A percentile compares a stretch with the other conserved stretches of the same genome.
Evolutionary conservation across 2,113 vertebrate genomes (phyloP).

Genomic region (Apteryx mantelli): DNA sequence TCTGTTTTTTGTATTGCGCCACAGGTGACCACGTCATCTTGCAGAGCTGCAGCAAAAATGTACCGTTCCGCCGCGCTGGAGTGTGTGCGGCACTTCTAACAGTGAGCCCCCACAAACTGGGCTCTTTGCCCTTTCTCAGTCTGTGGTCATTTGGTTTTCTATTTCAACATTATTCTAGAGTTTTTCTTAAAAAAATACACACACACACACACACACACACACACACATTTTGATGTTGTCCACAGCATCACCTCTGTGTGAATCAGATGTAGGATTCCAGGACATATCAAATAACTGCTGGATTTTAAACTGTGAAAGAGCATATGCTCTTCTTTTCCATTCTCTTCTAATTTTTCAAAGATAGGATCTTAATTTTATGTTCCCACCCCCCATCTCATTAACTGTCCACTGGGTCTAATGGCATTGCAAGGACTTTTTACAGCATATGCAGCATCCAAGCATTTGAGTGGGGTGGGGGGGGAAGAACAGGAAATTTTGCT

Average conservation of each 20-base stretch:
- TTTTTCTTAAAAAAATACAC: neutral
- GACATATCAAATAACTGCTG: neutral
- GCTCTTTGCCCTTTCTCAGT: neutral
- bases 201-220: too few relatives aligned
- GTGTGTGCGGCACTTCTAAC: neutral
- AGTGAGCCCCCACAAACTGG: neutral
- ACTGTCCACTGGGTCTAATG: neutral
- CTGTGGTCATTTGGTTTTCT: neutral
- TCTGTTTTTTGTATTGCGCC: neutral
- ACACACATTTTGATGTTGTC: neutral
- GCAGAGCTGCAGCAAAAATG: neutral
- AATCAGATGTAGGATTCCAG: neutral
- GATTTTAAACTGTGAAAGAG: neutral
- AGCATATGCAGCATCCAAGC: neutral
- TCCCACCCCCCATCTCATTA: neutral
- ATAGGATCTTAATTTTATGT: neutral
- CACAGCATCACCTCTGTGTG: neutral
- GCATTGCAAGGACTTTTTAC: neutral
- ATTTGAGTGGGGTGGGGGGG: neutral
- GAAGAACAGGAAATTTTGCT: neutral
- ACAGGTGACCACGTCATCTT: neutral
- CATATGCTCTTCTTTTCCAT: neutral
- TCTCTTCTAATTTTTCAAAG: neutral
- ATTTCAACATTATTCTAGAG: neutral
- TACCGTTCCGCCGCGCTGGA: neutral